Evolutionary conservation across 2,797 vertebrate species (phyloP), one percentile per base, ranked within the genome.

Genomic region (Catamblyrhynchus diadema): DNA sequence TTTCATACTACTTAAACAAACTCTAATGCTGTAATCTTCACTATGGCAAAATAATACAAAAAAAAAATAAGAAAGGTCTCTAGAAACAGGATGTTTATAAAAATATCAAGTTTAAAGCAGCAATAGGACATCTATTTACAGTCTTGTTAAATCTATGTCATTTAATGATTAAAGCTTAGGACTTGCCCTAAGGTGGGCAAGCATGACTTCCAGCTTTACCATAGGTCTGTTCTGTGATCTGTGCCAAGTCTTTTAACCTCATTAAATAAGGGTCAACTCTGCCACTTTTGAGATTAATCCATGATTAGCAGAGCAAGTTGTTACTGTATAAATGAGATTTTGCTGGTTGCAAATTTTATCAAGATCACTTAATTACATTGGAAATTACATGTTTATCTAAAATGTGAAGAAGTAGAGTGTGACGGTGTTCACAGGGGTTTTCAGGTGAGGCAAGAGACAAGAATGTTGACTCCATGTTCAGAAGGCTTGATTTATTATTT

Each of bases 261-360:
- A 69, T 94, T 94, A 95, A 95, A 86, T 65, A 88, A 82, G 56
- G 93, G 92, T 86, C 67, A 65, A 77, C 86, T 82, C 88, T 70
- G 89, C 65, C 74, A 87, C 81, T 86, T 93, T 24, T 60, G 62
- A 70, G 60, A 93, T 84, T 84, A 92, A 92, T 35, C 86, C 86
- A 51, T 4, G 23, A 79, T 91, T 82, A 96, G 56, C 81, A 77
- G 47, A 48, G 51, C 51, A 30, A 23, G 24, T 35, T 42, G 53
- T 42, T 50, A 23, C 27, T n/a, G n/a, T 41, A 28, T 20, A 42
- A 83, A 51, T 5, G 13, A 87, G 20, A 14, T 86, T 86, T 39
- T 61, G 21, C n/a, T 27, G 20, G 44, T 28, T 44, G 41, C 24
- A 82, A 85, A 44, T 82, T 82, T 57, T 45, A 73, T 35, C 33